phyloP scores from a whole-genome alignment of 2,113 vertebrate genomes.

The Onychostoma macrolepis region DNA sequence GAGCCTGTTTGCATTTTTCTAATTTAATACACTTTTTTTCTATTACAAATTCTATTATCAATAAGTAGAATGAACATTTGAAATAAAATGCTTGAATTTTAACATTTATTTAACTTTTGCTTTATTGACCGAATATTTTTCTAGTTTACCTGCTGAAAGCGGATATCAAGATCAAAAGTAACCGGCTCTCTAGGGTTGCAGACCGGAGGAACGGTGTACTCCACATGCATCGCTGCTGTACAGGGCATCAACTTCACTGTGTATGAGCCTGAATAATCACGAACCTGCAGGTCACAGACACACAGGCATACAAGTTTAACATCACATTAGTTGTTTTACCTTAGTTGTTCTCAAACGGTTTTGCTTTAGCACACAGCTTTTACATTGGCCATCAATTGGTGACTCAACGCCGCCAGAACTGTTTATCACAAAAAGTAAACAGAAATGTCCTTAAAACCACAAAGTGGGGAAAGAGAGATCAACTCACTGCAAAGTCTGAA shows the following conservation, averaged over 20 bases:
- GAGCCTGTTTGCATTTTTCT: neutral
- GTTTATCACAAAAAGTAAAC: neutral
- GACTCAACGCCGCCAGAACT: neutral
- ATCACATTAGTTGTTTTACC: neutral
- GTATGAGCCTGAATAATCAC: constrained; percentile 93
- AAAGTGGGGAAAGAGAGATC: neutral
- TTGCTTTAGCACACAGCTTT: neutral
- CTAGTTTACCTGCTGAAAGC: constrained; percentile 90
- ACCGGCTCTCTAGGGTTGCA: constrained; percentile 88
- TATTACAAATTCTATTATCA: neutral
- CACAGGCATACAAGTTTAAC: neutral
- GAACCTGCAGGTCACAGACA: constrained; percentile 74
- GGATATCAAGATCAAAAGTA: constrained; percentile 89
- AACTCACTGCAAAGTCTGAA: constrained; percentile 91
- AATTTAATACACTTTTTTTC: neutral
- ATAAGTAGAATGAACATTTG: neutral
- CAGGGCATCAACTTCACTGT: constrained; percentile 88
- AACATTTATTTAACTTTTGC: neutral
- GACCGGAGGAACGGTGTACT: constrained; percentile 82
- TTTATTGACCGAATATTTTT: neutral
- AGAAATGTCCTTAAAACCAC: neutral
- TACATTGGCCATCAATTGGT: neutral
- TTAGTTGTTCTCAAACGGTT: constrained; percentile 15
- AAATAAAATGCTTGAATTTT: neutral
- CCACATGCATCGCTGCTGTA: constrained; percentile 78